Percentiles rank a stretch among this genome's conserved stretches.
Conservation (phyloP, 2,797 vertebrate species). For the Thripadectes ignobilis region DNA sequence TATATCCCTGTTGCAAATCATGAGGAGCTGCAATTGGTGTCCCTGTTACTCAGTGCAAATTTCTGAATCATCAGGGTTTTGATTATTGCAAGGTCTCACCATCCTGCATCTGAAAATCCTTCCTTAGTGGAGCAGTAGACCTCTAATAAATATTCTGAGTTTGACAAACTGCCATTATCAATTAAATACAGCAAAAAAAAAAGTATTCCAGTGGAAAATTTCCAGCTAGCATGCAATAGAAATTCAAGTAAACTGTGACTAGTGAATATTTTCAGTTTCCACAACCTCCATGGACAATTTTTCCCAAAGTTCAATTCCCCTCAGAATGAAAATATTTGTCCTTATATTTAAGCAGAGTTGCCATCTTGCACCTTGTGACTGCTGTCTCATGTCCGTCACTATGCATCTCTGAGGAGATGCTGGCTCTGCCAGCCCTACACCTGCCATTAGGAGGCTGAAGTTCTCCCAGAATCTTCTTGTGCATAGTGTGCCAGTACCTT, state of each 20-base stretch:
- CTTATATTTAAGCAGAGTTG: neutral
- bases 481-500: neutral
- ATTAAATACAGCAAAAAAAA: neutral
- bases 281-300: neutral
- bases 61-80: neutral
- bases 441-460: fast-evolving
- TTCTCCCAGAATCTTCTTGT: neutral
- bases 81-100: neutral
- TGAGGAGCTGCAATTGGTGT: neutral
- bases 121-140: neutral
- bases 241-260: neutral
- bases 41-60: neutral
- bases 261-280: neutral
- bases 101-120: neutral
- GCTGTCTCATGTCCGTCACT: neutral
- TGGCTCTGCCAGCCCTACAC: neutral
- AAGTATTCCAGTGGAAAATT: neutral
- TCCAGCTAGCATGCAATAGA: neutral
- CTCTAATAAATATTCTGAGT: neutral
- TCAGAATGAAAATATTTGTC: neutral
- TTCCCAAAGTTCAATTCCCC: neutral
- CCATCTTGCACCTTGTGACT: neutral
- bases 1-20: neutral
- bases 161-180: neutral
- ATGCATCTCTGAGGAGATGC: neutral